Conservation (phyloP, 2,113 vertebrate genomes). For the Collichthys lucidus region DNA sequence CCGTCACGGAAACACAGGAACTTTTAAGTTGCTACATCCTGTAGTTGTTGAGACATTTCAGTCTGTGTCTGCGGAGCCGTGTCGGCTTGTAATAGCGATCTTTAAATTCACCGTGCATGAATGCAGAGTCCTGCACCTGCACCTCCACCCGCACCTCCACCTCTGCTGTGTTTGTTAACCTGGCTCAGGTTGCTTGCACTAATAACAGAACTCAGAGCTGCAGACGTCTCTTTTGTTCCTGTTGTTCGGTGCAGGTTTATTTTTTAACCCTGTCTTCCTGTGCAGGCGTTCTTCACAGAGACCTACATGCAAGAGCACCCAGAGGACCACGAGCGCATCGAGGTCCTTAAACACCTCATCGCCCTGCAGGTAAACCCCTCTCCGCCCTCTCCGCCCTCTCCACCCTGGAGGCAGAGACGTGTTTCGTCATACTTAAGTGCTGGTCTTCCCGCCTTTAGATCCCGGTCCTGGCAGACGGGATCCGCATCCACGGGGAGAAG, state of each 20-base stretch:
- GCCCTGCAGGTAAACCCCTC: slow-evolving; percentile 89
- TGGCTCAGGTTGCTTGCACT: slow-evolving; percentile 20
- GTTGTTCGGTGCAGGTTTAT: slow-evolving; percentile 34
- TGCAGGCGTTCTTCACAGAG: slow-evolving; percentile 94
- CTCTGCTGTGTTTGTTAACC: neutral
- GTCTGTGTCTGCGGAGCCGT: neutral
- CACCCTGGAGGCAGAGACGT: slow-evolving; percentile 8
- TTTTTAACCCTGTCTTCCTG: slow-evolving; percentile 46
- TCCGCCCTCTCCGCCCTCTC: neutral
- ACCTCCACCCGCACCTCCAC: too few relatives aligned
- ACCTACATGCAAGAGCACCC: slow-evolving; percentile 90
- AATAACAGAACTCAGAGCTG: slow-evolving; percentile 22
- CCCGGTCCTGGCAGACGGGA: slow-evolving; percentile 92
- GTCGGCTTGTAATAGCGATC: neutral
- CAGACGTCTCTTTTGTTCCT: neutral
- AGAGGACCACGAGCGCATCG: slow-evolving; percentile 91
- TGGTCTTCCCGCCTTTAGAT: slow-evolving; percentile 80
- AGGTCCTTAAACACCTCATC: slow-evolving; percentile 92
- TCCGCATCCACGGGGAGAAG: slow-evolving; percentile 94
- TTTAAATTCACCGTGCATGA: neutral
- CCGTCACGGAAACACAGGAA: too few relatives aligned
- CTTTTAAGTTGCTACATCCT: too few relatives aligned
- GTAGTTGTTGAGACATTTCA: too few relatives aligned
- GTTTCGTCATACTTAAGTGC: slow-evolving; percentile 17
- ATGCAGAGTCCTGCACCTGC: neutral